Conservation (phyloP, 2,113 vertebrate species). For the Mirounga angustirostris region DNA sequence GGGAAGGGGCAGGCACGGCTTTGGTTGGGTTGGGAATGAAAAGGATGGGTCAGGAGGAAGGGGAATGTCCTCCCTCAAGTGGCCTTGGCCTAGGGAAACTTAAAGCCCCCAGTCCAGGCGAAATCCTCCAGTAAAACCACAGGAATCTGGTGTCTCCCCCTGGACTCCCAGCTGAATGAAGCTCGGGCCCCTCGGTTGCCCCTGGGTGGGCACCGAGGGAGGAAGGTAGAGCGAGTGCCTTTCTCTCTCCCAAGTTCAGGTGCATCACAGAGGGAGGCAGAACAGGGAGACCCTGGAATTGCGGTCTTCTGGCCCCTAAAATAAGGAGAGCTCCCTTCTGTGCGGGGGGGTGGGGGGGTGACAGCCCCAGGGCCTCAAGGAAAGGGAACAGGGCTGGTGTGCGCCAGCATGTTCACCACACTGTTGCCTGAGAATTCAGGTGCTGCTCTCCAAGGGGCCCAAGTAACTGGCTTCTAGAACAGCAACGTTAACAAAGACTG, state of each 20-base stretch:
- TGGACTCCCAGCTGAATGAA: no score
- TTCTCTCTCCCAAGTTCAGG: background rate
- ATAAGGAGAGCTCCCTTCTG: background rate
- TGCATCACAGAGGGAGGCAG: background rate
- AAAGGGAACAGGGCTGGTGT: accelerated
- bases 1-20: background rate
- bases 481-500: background rate
- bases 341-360: accelerated
- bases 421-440: background rate
- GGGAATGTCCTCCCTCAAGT: background rate
- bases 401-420: background rate
- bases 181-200: accelerated
- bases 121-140: accelerated
- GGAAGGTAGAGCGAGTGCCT: background rate
- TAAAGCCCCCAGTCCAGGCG: background rate
- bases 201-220: background rate
- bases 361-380: background rate
- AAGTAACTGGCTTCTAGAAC: background rate
- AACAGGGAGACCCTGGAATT: background rate
- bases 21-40: background rate
- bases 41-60: background rate
- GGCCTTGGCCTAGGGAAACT: background rate
- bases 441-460: background rate
- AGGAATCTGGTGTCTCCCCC: background rate
- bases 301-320: background rate